Evolutionary conservation across 2,888 invertebrate genomes (phyloP), one percentile per base, ranked within the genome.

Genomic region (Drosophila aldrichi): DNA sequence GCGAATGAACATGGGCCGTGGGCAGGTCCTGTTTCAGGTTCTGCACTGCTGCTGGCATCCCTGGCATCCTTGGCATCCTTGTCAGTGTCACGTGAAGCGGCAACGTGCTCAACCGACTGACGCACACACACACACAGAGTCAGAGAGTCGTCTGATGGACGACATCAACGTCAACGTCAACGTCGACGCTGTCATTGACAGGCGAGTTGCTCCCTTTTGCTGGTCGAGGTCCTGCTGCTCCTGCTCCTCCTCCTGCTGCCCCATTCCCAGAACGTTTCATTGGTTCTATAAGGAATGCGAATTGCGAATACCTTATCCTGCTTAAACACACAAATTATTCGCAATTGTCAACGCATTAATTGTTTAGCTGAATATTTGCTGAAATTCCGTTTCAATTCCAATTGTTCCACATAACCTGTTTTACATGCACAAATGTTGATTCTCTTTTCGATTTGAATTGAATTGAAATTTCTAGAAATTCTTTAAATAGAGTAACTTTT

Each of bases 51-150:
- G 36, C 52, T 52, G 52, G 54, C 54, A 40, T 54, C 54, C 16
- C 59, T 32, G 77, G 72, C 38, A 75, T 70, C 64, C 83, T 49
- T 41, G 69, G 77, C 70, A 58, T 74, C 66, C 70, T 88, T 57
- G 88, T 89, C 83, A 82, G 80, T 88, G 82, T 88, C 84, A 85
- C 84, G 90, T 89, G 90, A 77, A 85, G 52, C 74, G 73, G 88
- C 84, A 85, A 85, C 89, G 84, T 85, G 84, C 80, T 77, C 87
- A 25, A 61, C 66, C 46, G 59, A 69, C 82, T 89, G 89, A 89
- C 89, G 88, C 82, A 85, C 49, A 51, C 34, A 52, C 51, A 36
- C 52, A 22, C 36, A 36, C 18, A 18, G 18, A 18, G 12, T 18
- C 36, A 16, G 36, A 25, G 52, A 52, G n/a, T 22, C 38, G 54